Percentiles rank a stretch among this genome's conserved stretches.
These are phyloP conservation scores for Aegypius monachus DNA, from an alignment of 2,113 vertebrate genomes.

Conservation along the genomic window DNA sequence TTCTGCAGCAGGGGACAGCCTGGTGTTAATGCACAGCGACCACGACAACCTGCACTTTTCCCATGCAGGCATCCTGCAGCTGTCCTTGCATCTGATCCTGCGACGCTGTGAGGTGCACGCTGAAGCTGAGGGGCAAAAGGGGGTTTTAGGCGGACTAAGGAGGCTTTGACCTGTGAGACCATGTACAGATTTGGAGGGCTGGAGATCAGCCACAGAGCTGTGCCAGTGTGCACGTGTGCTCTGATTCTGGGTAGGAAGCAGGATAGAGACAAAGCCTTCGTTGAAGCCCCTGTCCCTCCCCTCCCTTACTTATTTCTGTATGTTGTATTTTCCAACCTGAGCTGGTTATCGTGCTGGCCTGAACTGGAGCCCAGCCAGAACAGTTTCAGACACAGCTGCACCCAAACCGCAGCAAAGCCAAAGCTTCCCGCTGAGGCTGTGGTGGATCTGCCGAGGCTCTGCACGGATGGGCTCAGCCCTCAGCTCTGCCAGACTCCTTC, in stretches of 20 bases:
- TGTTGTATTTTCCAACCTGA: neutral
- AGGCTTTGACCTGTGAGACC: neutral
- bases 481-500: rapidly evolving
- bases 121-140: neutral
- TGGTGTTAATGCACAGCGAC: neutral
- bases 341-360: neutral
- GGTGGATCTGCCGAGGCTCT: neutral
- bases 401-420: neutral
- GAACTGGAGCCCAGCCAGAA: neutral
- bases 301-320: neutral
- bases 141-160: neutral
- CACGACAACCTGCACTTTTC: neutral
- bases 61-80: neutral
- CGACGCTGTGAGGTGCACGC: rapidly evolving
- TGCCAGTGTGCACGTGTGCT: neutral
- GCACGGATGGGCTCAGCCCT: neutral
- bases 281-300: neutral
- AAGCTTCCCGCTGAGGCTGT: neutral
- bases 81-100: neutral
- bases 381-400: neutral
- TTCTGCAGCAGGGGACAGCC: neutral
- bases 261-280: neutral
- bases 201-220: neutral
- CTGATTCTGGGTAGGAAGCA: neutral
- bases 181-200: neutral